Evolutionary conservation across 2,113 vertebrate genomes (phyloP), one percentile per base, ranked within the genome.

Genomic region (Prietella phreatophila): DNA sequence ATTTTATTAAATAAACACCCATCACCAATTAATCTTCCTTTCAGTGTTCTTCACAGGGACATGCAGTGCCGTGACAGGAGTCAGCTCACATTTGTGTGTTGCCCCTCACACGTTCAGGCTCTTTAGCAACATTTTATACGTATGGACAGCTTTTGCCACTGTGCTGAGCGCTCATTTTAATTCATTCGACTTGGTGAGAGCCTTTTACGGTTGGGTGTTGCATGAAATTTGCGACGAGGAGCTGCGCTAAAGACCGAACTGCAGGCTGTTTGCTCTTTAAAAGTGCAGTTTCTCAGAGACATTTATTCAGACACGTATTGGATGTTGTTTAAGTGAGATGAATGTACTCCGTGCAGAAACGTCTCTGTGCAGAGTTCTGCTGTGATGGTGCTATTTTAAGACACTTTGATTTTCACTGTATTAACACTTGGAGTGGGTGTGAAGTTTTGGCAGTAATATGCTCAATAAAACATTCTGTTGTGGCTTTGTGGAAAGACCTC

Each of bases 111-210:
- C 33, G 33, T 33, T 75, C 25, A 42, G 71, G 10, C 71, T 11
- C 19, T 22, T 20, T 42, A 22, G 11, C 15, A 15, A 7, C 27
- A 53, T 5, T 60, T 63, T 63, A 82, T 87, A 10, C 73, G 19
- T 30, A 22, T n/a, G 22, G 85, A 55, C n/a, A 33, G 42, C 33
- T 55, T 65, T 25, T 55, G 58, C 53, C 20, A 60, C 69, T 69
- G 58, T 55, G 10, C 25, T 39, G 14, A 78, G 25, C 15, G 30
- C 50, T 50, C 27, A 33, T 83, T 69, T 47, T 47, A 82, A 30
- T 84, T 67, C 63, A n/a, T 61, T 79, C 58, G 83, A 19, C 39
- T 89, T 33, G 60, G 25, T 13, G 42, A 60, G 53, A 79, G 15
- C 60, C 56, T 85, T 33, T 87, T 69, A 81, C 80, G 14, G 5